phyloP scores from a whole-genome alignment of 2,113 vertebrate species.

The Ramphastos sulfuratus region DNA sequence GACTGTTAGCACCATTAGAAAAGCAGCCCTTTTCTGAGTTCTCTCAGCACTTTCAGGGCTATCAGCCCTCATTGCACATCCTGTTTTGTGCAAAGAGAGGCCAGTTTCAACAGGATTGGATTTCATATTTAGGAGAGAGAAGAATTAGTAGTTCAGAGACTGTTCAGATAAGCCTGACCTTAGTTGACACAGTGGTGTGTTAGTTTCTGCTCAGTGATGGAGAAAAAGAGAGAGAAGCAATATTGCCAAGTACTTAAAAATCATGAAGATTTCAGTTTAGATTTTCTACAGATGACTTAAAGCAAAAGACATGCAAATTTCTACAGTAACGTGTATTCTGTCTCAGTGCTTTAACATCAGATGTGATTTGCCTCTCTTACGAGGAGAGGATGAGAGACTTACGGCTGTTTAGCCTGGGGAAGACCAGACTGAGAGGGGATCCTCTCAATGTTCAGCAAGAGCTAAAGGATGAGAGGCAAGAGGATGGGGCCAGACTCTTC shows the following conservation, averaged over 20 bases:
- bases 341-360: not conserved
- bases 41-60: constrained; percentile 15
- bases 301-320: not conserved
- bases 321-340: not conserved
- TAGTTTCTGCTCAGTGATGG: constrained; percentile 23
- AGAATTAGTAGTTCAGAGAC: constrained; percentile 30
- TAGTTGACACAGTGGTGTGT: not conserved
- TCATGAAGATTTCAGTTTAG: not conserved
- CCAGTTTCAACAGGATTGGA: constrained; percentile 50
- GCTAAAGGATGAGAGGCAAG: too few relatives aligned
- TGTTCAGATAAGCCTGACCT: constrained; percentile 47
- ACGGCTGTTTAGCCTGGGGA: too few relatives aligned
- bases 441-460: too few relatives aligned
- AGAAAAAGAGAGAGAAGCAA: not conserved
- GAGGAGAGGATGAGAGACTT: too few relatives aligned
- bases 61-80: constrained; percentile 20
- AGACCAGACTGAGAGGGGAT: too few relatives aligned
- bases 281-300: constrained; percentile 2
- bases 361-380: not conserved
- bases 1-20: not conserved
- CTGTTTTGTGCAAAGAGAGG: constrained; percentile 43
- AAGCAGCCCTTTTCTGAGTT: not conserved
- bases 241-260: not conserved
- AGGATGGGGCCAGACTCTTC: too few relatives aligned
- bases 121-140: constrained; percentile 33